Evolutionary conservation across 1,140 invertebrate genomes (phyloP), one percentile per base, ranked within the genome.

Genomic region (Microplitis demolitor): DNA sequence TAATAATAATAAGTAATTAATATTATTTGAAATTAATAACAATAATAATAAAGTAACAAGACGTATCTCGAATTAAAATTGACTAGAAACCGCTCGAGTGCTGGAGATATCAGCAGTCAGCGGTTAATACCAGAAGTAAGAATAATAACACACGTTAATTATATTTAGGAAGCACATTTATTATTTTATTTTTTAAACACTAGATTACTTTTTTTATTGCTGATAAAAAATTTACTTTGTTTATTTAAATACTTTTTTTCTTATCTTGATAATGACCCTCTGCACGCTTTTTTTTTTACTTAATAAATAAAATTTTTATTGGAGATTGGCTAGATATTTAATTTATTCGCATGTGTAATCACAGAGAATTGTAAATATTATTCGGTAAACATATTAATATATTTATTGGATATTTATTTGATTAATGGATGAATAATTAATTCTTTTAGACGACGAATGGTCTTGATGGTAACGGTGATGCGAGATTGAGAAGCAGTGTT

Each of bases 391-490:
- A 56, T 16, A 54, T 50, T 39, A 53, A 13, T 16, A 51, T 24
- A 50, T 35, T 51, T 61, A 58, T 53, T 58, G n/a, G 9, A 14
- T 33, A 2, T 53, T n/a, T 4, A 67, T 24, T 37, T 39, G 9
- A 34, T 66, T 50, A 70, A 66, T 4, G 34, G 31, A 35, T 60
- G 66, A 54, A 50, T 66, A 53, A 39, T 63, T 45, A 67, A 14
- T 39, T 51, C 61, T 74, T 64, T 76, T 76, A 85, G 83, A 83
- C 78, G 74, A 80, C 76, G 56, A 83, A 82, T 82, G 82, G 78
- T 54, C 73, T 82, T 77, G 81, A 83, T 71, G 78, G 76, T 71
- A 74, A 77, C 76, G 84, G 86, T 73, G 84, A 86, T 79, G 81
- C 79, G 60, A 78, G 80, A 71, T 73, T 82, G 61, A 77, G 79